phyloP scores from a whole-genome alignment of 2,113 vertebrate species.

The Hymenochirus boettgeri region DNA sequence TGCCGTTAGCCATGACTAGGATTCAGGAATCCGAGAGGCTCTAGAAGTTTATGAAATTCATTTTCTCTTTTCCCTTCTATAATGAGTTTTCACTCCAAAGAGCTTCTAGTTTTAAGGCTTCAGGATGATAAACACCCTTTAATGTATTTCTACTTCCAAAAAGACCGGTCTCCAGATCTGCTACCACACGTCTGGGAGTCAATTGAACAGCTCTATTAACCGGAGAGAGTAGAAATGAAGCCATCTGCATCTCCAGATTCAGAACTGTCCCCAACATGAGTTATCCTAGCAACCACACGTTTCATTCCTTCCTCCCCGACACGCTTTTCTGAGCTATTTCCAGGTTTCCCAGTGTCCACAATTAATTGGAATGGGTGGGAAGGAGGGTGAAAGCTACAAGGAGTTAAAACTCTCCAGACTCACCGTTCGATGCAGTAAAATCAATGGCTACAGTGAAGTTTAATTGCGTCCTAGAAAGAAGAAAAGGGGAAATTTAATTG shows the following conservation, averaged over 20 bases:
- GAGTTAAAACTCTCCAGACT: slow-evolving; percentile 46
- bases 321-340: neutral
- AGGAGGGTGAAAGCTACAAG: slow-evolving; percentile 16
- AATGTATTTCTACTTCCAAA: neutral
- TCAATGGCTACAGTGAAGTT: slow-evolving; percentile 98
- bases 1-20: too few relatives aligned
- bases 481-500: slow-evolving; percentile 33
- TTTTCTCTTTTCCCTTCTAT: too few relatives aligned
- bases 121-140: slow-evolving; percentile 7
- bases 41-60: too few relatives aligned
- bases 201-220: slow-evolving; percentile 14
- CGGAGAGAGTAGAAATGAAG: neutral
- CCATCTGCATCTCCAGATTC: slow-evolving; percentile 1
- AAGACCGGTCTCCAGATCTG: rapidly evolving
- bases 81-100: slow-evolving; percentile 10
- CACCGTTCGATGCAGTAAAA: slow-evolving; percentile 96
- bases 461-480: slow-evolving; percentile 80
- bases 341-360: neutral
- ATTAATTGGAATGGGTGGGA: slow-evolving; percentile 35
- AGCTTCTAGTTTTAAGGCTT: slow-evolving; percentile 4
- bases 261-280: neutral
- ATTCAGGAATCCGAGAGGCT: too few relatives aligned
- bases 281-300: neutral
- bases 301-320: neutral
- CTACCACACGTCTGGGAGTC: neutral